These are phyloP conservation scores for Desmophyllum pertusum DNA, from an alignment of 92 coral and sea anemone genomes.

Conservation along the genomic window DNA sequence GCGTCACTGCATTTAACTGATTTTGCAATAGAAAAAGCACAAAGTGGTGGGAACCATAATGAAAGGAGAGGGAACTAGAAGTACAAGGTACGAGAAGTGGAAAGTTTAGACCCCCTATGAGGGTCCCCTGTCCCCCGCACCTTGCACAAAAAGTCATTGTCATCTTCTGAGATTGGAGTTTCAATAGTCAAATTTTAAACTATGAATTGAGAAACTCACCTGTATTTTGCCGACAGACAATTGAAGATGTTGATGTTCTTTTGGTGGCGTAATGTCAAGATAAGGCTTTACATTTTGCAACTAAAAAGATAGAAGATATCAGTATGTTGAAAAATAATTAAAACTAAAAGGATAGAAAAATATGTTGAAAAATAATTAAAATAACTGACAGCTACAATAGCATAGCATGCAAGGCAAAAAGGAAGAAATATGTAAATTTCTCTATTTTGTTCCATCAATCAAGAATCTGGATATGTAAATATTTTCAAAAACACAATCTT, in stretches of 20 bases:
- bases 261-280: constrained; percentile 84
- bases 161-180: background rate
- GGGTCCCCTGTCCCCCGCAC: too few species aligned
- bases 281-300: constrained; percentile 81
- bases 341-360: constrained; percentile 42
- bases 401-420: too few species aligned
- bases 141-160: background rate
- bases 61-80: too few species aligned
- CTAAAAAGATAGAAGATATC: constrained; percentile 37
- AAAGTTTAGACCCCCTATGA: too few species aligned
- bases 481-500: background rate
- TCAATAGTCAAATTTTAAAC: background rate
- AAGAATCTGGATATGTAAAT: too few species aligned
- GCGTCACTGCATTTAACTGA: too few species aligned
- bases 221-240: constrained; percentile 78
- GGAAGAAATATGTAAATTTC: too few species aligned
- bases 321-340: background rate
- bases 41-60: too few species aligned
- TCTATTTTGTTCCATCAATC: too few species aligned
- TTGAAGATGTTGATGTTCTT: constrained; percentile 62
- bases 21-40: too few species aligned
- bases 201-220: constrained; percentile 40
- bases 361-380: background rate
- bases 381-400: background rate
- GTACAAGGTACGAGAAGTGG: too few species aligned